phyloP scores from a whole-genome alignment of 2,797 vertebrate species.

The Clarias laeviceps region DNA sequence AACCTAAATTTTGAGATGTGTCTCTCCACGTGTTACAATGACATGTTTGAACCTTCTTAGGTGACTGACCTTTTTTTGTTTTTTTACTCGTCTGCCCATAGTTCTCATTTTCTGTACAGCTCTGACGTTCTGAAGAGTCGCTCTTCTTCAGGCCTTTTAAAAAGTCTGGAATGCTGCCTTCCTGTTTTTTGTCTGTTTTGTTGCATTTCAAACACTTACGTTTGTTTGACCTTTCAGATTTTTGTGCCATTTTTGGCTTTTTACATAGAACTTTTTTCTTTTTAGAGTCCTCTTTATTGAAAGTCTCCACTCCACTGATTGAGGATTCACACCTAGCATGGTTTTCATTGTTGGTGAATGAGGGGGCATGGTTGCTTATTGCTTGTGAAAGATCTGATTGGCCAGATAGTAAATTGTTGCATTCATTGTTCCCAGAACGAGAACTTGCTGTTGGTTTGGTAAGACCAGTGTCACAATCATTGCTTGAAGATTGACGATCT shows the following conservation, averaged over 20 bases:
- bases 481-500: conserved; percentile 62
- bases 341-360: conserved; percentile 45
- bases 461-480: conserved; percentile 70
- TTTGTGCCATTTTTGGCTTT: conserved; percentile 54
- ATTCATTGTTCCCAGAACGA: conserved; percentile 67
- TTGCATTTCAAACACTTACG: conserved; percentile 52
- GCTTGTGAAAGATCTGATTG: conserved; percentile 48
- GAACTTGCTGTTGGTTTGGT: conserved; percentile 62
- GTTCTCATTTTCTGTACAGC: conserved; percentile 60
- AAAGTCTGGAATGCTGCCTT: conserved; percentile 48
- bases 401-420: conserved; percentile 73
- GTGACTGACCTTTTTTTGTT: conserved; percentile 51
- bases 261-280: conserved; percentile 40
- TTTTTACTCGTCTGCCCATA: conserved; percentile 56
- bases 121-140: conserved; percentile 57
- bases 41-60: conserved; percentile 64
- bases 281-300: conserved; percentile 31
- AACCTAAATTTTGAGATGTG: conserved; percentile 56
- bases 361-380: conserved; percentile 29
- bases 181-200: conserved; percentile 59
- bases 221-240: conserved; percentile 44
- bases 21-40: conserved; percentile 42
- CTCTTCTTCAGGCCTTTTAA: conserved; percentile 18
- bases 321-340: conserved; percentile 30
- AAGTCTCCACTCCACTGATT: conserved; percentile 24